phyloP scores from a whole-genome alignment of 1,140 invertebrate genomes.

The Aphelenchoides besseyi region DNA sequence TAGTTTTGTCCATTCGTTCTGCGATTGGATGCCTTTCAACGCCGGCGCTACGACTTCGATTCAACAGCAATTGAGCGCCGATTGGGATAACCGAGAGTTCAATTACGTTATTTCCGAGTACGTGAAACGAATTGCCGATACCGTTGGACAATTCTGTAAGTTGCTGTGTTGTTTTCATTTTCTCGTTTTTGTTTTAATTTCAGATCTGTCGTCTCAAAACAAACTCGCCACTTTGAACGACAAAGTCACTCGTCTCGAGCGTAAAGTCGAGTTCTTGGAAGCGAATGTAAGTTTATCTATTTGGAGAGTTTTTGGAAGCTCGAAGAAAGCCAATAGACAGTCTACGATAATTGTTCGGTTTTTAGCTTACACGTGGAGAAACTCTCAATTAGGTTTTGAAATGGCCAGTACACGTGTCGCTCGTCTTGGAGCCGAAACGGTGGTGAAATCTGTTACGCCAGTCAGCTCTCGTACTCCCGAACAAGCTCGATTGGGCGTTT shows the following conservation, averaged over 20 bases:
- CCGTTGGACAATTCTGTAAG: constrained; percentile 25
- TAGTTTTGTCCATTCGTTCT: neutral
- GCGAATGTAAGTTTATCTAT: constrained; percentile 27
- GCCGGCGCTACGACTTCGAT: constrained; percentile 9
- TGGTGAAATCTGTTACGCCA: constrained; percentile 38
- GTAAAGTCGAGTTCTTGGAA: constrained; percentile 28
- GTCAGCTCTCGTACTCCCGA: constrained; percentile 35
- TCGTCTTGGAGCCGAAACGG: constrained; percentile 31
- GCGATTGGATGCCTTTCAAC: neutral
- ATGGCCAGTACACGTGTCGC: constrained; percentile 30
- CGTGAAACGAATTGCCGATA: constrained; percentile 26
- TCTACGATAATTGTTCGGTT: constrained; percentile 49
- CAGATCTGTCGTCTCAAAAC: constrained; percentile 10
- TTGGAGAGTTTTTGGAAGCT: neutral
- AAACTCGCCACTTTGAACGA: constrained; percentile 26
- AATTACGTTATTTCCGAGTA: constrained; percentile 25
- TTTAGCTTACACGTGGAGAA: constrained; percentile 80
- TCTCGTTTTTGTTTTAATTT: constrained; percentile 2
- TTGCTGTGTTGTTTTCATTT: neutral
- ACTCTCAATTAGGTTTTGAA: constrained; percentile 70
- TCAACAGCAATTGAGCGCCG: constrained; percentile 24
- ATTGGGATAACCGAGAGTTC: constrained; percentile 32
- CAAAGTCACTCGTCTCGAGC: constrained; percentile 16
- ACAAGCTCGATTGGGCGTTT: constrained; percentile 38
- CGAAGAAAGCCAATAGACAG: neutral